A percentile compares a stretch with the other conserved stretches of the same genome.
Evolutionary conservation across 2,113 vertebrate genomes (phyloP).

Genomic region (Strix aluco): DNA sequence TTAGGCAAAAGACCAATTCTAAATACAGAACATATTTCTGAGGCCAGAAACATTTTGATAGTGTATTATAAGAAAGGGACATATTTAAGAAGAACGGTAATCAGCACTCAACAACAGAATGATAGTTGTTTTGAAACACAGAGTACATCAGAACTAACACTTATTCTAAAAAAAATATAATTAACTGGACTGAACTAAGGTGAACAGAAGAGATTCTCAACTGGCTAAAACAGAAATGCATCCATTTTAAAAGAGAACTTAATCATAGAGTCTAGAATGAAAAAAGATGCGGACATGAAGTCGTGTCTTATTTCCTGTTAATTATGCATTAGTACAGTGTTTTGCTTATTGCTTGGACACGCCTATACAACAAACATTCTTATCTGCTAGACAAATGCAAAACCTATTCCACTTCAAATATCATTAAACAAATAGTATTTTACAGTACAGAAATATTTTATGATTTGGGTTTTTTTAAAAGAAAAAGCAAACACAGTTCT

Average conservation of each 20-base stretch:
- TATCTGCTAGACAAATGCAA: neutral
- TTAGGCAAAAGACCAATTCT: slow-evolving; percentile 21
- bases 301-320: neutral
- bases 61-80: neutral
- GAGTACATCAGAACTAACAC: neutral
- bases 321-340: neutral
- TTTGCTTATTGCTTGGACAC: neutral
- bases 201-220: neutral
- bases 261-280: neutral
- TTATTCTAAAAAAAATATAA: neutral
- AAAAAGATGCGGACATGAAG: neutral
- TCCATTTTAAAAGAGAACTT: neutral
- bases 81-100: neutral
- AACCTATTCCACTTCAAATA: neutral
- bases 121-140: neutral
- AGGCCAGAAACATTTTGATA: neutral
- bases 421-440: neutral
- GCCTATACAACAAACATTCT: neutral
- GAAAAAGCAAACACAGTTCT: neutral
- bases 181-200: neutral
- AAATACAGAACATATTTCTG: slow-evolving; percentile 3
- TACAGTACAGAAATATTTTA: neutral
- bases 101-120: neutral
- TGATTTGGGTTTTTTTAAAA: neutral
- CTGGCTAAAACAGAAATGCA: neutral